Conservation (phyloP, 2,888 invertebrate genomes). For the Torymus tubicola region DNA sequence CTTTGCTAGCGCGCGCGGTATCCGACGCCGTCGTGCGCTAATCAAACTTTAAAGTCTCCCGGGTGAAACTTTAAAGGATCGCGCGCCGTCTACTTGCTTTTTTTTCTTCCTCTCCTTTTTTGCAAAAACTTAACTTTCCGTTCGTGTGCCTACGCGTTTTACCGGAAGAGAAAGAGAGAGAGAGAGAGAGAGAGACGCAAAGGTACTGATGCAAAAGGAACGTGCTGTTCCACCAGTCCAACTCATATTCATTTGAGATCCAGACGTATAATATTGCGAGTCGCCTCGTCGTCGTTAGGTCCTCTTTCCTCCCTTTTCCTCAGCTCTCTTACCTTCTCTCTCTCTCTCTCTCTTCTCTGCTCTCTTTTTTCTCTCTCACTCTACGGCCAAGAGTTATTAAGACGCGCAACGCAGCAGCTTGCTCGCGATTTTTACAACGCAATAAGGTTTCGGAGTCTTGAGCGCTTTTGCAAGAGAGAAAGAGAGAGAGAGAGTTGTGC, state of each 20-base stretch:
- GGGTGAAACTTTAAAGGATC: constrained; percentile 29
- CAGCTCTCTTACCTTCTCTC: too few species aligned
- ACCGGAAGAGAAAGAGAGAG: too few species aligned
- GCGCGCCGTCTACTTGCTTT: too few species aligned
- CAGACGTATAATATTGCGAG: too few species aligned
- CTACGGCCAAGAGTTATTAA: constrained; percentile 21
- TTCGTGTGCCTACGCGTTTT: not conserved
- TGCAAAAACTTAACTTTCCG: constrained; percentile 11
- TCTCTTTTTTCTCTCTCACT: constrained; percentile 12
- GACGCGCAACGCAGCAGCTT: not conserved
- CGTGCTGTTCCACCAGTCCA: not conserved
- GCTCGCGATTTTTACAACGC: constrained; percentile 10
- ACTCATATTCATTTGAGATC: too few species aligned
- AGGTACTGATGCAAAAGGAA: not conserved
- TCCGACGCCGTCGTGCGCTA: constrained; percentile 25
- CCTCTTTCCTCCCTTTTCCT: too few species aligned
- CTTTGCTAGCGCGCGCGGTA: constrained; percentile 14
- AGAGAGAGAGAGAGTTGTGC: too few species aligned
- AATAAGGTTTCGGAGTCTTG: not conserved
- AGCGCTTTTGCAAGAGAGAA: too few species aligned
- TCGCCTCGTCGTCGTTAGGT: too few species aligned
- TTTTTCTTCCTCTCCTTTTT: not conserved
- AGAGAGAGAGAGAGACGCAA: not conserved
- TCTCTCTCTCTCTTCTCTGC: too few species aligned
- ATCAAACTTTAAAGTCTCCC: constrained; percentile 48